These are phyloP conservation scores for Plebejus anna DNA, from an alignment of 2,888 invertebrate genomes.

Conservation along the genomic window DNA sequence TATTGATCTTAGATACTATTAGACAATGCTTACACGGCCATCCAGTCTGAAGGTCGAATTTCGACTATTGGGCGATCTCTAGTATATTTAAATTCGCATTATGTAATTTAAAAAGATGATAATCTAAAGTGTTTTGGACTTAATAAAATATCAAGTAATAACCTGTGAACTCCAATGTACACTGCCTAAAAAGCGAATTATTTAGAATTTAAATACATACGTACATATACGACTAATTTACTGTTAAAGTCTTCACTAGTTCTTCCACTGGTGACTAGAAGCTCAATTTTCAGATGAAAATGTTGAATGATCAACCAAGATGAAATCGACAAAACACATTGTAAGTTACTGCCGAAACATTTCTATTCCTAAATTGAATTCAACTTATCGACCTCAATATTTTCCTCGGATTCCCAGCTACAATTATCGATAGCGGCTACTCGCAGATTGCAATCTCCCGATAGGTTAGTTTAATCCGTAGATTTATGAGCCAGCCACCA, in stretches of 20 bases:
- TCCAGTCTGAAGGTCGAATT: too few relatives aligned
- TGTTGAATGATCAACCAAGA: neutral
- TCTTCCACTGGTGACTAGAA: neutral
- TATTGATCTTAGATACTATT: too few relatives aligned
- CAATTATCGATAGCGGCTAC: conserved; percentile 66
- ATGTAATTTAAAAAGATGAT: too few relatives aligned
- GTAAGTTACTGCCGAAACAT: conserved; percentile 15
- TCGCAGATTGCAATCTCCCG: conserved; percentile 68
- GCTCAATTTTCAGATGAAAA: neutral
- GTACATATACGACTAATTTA: too few relatives aligned
- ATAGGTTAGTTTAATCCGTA: conserved; percentile 71
- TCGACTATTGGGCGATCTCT: too few relatives aligned
- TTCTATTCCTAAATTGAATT: conserved; percentile 38
- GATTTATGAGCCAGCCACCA: conserved; percentile 68
- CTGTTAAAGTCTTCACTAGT: too few relatives aligned
- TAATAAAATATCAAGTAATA: too few relatives aligned
- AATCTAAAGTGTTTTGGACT: too few relatives aligned
- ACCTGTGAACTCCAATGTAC: too few relatives aligned
- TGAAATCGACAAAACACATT: neutral
- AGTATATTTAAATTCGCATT: too few relatives aligned
- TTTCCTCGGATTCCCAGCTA: conserved; percentile 46
- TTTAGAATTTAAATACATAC: neutral
- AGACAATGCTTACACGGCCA: too few relatives aligned
- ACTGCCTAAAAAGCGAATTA: neutral
- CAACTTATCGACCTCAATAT: conserved; percentile 37